Evolutionary conservation across 2,888 invertebrate species (phyloP), one percentile per base, ranked within the genome.

Genomic region (Nycteola revayana): DNA sequence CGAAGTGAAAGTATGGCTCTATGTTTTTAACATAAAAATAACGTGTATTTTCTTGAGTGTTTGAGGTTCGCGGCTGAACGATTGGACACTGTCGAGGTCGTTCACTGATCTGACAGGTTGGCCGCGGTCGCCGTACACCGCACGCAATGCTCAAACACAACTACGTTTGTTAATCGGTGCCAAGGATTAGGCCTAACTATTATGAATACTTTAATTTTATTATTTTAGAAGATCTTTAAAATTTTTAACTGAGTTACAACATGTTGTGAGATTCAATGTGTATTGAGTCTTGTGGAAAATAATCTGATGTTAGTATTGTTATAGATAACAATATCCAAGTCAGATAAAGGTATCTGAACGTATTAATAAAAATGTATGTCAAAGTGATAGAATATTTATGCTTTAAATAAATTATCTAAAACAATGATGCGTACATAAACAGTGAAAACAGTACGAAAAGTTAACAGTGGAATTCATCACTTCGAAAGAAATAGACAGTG

Each of bases 21-120:
- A 36, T 34, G 46, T 43, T 55, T 51, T 34, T 28, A 34, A 27
- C 44, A 51, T 49, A 60, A 58, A 58, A 37, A 52, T 51, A 66
- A 61, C 66, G 67, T 66, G 67, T 56, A 28, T 21, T 28, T 10
- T 57, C 55, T 59, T 61, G 63, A 69, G 72, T 70, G 72, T 70
- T 68, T 60, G 59, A 64, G 61, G 52, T 66, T 68, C 65, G 64
- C 64, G 51, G 61, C 55, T 60, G 41, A 49, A 49, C 54, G 46
- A 55, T 61, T 63, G 65, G 70, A 72, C 74, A 75, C 66, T 72
- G 74, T 69, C 80, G 81, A 83, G 86, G 85, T 77, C 81, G 78
- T 77, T 75, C 75, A 85, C 76, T 79, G 81, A 80, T 84, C 78
- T 68, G 75, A 78, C 80, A 68, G 69, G 80, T 80, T 72, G 67